Base-by-base conservation (phyloP, 2,113 vertebrate genomes). In the Megaceryle maxima region DNA sequence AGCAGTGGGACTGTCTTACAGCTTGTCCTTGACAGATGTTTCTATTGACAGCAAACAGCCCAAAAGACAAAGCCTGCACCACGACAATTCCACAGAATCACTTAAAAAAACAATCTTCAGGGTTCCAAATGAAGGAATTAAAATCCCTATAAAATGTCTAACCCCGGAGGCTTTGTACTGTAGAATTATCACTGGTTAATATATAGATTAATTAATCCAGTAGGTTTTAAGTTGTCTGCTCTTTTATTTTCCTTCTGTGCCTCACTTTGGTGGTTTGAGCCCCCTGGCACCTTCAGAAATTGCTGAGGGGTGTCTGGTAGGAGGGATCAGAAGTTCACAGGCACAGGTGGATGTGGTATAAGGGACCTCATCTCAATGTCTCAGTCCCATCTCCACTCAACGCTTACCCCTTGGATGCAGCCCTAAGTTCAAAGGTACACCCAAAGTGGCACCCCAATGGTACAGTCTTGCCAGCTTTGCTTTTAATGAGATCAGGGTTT, bases 401-500 rank as follows among this genome's bases (percentile, higher is more conserved):
- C 53, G 21, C n/a, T 79, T 89, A 89, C 91, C 62, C 88, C 43
- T 87, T 59, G 75, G 92, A 92, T 83, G 43, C 73, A 90, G 35
- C 22, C 62, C 77, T 66, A 46, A 90, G 77, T 96, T 93, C 94
- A 95, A 88, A 96, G 92, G 63, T 78, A 94, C 62, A 94, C 74
- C 82, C 94, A 83, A 96, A 96, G 93, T 92, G 90, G 31, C 89
- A 93, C 88, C 92, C 83, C 91, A 92, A 33, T 86, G 93, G 94
- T 81, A 56, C 69, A 69, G 77, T 22, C 83, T 95, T 94, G 75
- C 75, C 46, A n/a, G 95, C 74, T 97, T 92, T 91, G 83, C 83
- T 95, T 94, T 97, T 97, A 97, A 97, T 96, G 96, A 97, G 96
- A 96, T 97, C 88, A 93, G 95, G 94, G 96, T 97, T 97, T 97